Conservation (phyloP, 1,140 invertebrate species). For the Gerris buenoi region DNA sequence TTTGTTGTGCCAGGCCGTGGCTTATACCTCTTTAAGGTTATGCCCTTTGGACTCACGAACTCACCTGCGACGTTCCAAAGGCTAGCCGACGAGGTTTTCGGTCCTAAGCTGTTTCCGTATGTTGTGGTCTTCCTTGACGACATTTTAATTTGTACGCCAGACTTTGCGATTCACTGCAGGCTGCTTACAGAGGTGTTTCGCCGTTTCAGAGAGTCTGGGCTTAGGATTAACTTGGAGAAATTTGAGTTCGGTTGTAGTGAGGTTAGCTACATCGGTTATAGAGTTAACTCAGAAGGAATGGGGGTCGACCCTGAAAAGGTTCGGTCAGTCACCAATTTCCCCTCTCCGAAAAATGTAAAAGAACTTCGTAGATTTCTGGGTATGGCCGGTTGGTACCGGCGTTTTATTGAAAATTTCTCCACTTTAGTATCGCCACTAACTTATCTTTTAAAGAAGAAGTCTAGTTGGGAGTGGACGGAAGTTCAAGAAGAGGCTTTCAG, state of each 20-base stretch:
- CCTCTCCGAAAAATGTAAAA: conserved; percentile 18
- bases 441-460: no score
- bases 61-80: no score
- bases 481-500: no score
- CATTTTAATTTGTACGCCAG: conserved; percentile 20
- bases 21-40: no score
- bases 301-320: conserved; percentile 27
- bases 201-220: conserved; percentile 18
- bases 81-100: conserved; percentile 3
- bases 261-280: conserved; percentile 27
- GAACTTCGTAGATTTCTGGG: conserved; percentile 20
- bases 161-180: conserved; percentile 21
- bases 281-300: conserved; percentile 25
- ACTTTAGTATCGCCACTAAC: conserved; percentile 23
- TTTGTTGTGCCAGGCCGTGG: no score
- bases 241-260: conserved; percentile 25
- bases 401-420: conserved; percentile 28
- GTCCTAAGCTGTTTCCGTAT: neutral
- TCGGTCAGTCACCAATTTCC: conserved; percentile 23
- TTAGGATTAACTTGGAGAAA: conserved; percentile 25
- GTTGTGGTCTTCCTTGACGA: conserved; percentile 24
- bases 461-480: no score
- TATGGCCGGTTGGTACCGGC: conserved; percentile 25
- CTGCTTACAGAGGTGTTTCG: conserved; percentile 20
- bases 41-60: no score